These are phyloP conservation scores for Brassicogethes aeneus DNA, from an alignment of 2,888 invertebrate genomes.

Conservation along the genomic window DNA sequence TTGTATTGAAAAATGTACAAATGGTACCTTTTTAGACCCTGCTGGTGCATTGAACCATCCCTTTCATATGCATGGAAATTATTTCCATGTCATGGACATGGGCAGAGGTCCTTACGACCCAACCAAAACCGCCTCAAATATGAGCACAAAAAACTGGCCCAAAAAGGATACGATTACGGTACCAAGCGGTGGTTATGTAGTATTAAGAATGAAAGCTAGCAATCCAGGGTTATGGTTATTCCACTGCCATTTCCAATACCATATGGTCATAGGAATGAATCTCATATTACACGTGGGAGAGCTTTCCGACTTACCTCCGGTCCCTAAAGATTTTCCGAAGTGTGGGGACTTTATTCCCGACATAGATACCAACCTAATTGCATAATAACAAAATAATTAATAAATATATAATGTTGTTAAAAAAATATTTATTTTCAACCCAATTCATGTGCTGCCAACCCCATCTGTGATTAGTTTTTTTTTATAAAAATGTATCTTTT, in stretches of 20 bases:
- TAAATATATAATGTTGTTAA: too few relatives aligned
- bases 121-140: slow-evolving; percentile 72
- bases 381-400: too few relatives aligned
- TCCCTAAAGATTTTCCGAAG: slow-evolving; percentile 70
- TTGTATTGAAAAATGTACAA: too few relatives aligned
- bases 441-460: too few relatives aligned
- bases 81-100: slow-evolving; percentile 79
- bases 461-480: too few relatives aligned
- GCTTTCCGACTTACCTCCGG: slow-evolving; percentile 64
- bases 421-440: too few relatives aligned
- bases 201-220: slow-evolving; percentile 73
- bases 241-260: slow-evolving; percentile 87
- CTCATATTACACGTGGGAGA: slow-evolving; percentile 74
- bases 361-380: too few relatives aligned
- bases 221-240: too few relatives aligned
- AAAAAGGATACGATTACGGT: slow-evolving; percentile 83
- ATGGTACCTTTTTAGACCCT: too few relatives aligned
- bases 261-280: slow-evolving; percentile 81
- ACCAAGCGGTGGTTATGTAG: slow-evolving; percentile 82
- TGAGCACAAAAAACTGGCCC: slow-evolving; percentile 73
- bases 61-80: too few relatives aligned
- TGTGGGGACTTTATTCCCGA: slow-evolving; percentile 68
- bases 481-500: too few relatives aligned
- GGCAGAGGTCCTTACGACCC: slow-evolving; percentile 73
- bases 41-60: too few relatives aligned